Conservation (phyloP, 2,113 vertebrate genomes). For the Oxygymnocypris stewartii region DNA sequence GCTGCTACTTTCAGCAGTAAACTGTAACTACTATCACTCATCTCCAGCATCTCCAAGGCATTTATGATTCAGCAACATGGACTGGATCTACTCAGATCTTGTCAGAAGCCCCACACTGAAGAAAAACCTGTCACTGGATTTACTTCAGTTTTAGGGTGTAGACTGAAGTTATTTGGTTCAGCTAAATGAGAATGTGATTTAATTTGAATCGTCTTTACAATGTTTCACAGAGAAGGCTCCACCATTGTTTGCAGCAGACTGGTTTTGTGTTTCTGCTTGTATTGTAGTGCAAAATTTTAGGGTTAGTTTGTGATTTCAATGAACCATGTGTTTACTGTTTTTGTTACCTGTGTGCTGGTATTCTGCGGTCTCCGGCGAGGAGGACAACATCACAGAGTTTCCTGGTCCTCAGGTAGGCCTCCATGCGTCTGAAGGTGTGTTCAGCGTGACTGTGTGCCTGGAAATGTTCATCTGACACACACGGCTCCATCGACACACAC, state of each 20-base stretch:
- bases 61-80: slow-evolving; percentile 14
- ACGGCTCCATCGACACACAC: slow-evolving; percentile 90
- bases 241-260: neutral
- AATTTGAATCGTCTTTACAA: neutral
- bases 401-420: slow-evolving; percentile 90
- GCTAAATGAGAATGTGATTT: neutral
- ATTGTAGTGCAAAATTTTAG: neutral
- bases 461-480: slow-evolving; percentile 92
- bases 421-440: slow-evolving; percentile 94
- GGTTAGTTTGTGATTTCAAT: neutral
- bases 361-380: slow-evolving; percentile 91
- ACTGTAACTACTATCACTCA: slow-evolving; percentile 21
- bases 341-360: slow-evolving; percentile 93
- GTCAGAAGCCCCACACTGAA: neutral
- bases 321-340: slow-evolving; percentile 79
- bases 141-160: neutral
- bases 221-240: neutral
- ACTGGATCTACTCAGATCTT: neutral
- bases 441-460: slow-evolving; percentile 93
- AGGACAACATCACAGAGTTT: slow-evolving; percentile 95
- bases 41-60: neutral
- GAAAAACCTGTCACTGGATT: neutral
- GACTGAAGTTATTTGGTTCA: neutral
- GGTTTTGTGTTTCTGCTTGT: neutral
- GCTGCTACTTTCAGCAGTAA: slow-evolving; percentile 6